These are phyloP conservation scores for Ypsolopha sequella DNA, from an alignment of 2,888 invertebrate genomes.

Conservation along the genomic window DNA sequence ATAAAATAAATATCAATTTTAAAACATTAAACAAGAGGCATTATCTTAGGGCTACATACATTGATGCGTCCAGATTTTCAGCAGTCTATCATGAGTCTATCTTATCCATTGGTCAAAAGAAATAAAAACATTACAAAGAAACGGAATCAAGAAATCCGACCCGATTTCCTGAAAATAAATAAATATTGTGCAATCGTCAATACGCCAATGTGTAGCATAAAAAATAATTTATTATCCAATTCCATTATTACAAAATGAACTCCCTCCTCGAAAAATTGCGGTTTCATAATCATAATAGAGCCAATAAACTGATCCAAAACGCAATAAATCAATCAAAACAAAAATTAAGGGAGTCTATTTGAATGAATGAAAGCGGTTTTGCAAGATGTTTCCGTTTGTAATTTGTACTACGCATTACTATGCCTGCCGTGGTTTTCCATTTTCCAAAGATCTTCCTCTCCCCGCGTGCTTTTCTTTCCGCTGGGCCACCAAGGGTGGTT, in stretches of 20 bases:
- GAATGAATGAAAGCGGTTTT: constrained; percentile 38
- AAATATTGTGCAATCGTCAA: too few relatives aligned
- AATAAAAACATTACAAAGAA: too few relatives aligned
- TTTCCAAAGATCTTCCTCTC: constrained; percentile 23
- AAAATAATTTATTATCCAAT: too few relatives aligned
- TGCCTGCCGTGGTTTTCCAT: constrained; percentile 19
- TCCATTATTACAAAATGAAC: neutral
- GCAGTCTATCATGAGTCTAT: too few relatives aligned
- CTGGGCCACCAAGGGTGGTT: constrained; percentile 20
- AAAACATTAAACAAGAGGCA: too few relatives aligned
- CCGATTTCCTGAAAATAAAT: too few relatives aligned
- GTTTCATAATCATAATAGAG: neutral
- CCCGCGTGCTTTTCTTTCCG: constrained; percentile 13
- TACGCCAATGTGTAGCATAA: too few relatives aligned
- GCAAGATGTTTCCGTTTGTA: constrained; percentile 11
- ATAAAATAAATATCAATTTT: neutral
- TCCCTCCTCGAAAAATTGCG: neutral
- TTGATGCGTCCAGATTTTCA: too few relatives aligned
- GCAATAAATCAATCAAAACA: constrained; percentile 1
- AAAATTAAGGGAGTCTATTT: constrained; percentile 3
- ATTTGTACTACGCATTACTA: constrained; percentile 29
- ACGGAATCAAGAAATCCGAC: too few relatives aligned
- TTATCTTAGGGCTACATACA: too few relatives aligned
- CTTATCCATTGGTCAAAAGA: too few relatives aligned
- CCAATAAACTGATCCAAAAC: neutral